These are phyloP conservation scores for Raja brachyura DNA, from an alignment of 2,113 vertebrate species.

Conservation along the genomic window DNA sequence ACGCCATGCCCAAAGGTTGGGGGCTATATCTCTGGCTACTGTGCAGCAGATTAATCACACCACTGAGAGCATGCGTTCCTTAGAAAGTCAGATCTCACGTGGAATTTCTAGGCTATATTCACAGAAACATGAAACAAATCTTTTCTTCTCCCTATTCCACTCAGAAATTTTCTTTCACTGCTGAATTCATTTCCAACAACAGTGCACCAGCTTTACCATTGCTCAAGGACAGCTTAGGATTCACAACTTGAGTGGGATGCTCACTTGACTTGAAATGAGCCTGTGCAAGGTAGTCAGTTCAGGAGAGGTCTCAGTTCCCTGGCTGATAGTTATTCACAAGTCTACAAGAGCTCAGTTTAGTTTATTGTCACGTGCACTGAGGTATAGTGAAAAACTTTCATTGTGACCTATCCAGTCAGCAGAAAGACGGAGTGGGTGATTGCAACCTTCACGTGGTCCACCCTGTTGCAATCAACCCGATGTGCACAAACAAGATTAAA, in stretches of 20 bases:
- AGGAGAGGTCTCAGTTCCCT: too few species aligned
- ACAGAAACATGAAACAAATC: background rate
- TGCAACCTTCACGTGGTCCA: too few species aligned
- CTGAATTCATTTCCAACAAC: background rate
- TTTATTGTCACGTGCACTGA: too few species aligned
- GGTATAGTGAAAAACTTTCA: too few species aligned
- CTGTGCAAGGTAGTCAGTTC: background rate
- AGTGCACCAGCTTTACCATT: background rate
- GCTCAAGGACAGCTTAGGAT: background rate
- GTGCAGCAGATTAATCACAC: background rate
- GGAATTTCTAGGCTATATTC: background rate
- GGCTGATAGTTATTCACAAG: too few species aligned
- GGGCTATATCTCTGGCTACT: background rate
- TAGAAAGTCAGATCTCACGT: background rate
- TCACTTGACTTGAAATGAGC: background rate
- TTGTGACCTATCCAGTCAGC: too few species aligned
- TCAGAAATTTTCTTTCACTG: background rate
- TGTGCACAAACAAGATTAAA: too few species aligned
- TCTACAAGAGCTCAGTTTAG: too few species aligned
- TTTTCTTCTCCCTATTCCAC: background rate
- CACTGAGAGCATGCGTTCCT: background rate
- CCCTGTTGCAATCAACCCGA: too few species aligned
- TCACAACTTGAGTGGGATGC: background rate
- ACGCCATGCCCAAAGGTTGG: conserved; percentile 1
- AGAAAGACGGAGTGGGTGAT: too few species aligned